Conservation (phyloP, 2,888 invertebrate species). For the Clunio marinus region DNA sequence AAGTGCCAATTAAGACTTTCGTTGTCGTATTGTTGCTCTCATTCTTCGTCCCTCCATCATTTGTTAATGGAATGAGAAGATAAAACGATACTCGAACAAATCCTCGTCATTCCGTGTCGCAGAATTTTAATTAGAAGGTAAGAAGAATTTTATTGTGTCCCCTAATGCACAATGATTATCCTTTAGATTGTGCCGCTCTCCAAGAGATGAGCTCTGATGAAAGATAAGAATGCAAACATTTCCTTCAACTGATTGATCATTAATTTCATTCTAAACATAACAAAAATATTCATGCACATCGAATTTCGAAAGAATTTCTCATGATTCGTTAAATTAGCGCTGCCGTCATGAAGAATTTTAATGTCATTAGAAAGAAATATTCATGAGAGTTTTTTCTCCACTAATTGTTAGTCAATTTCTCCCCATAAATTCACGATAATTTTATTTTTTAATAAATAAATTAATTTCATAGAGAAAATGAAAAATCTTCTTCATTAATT, state of each 20-base stretch:
- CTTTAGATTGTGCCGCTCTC: slow-evolving; percentile 6
- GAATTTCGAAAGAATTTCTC: too few relatives aligned
- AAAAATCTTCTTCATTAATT: too few relatives aligned
- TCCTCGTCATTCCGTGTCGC: slow-evolving; percentile 34
- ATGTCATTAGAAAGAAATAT: too few relatives aligned
- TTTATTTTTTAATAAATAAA: too few relatives aligned
- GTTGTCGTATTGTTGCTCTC: slow-evolving; percentile 12
- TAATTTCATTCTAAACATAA: slow-evolving; percentile 35
- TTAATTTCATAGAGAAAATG: too few relatives aligned
- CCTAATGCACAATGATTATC: slow-evolving; percentile 1
- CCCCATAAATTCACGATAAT: too few relatives aligned
- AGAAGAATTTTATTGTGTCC: slow-evolving; percentile 11
- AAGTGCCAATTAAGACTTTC: slow-evolving; percentile 37
- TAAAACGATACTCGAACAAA: slow-evolving; percentile 30
- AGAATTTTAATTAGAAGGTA: slow-evolving; percentile 38
- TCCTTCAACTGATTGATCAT: slow-evolving; percentile 32
- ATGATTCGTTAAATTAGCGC: slow-evolving; percentile 15
- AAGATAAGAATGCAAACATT: slow-evolving; percentile 2
- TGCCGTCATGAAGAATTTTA: too few relatives aligned
- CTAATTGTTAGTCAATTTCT: too few relatives aligned
- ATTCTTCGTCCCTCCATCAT: slow-evolving; percentile 2
- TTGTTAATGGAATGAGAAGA: slow-evolving; percentile 3
- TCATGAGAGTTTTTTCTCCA: too few relatives aligned
- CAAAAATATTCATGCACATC: too few relatives aligned
- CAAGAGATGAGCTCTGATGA: neutral